A percentile compares a stretch with the other conserved stretches of the same genome.
These are phyloP conservation scores for Spea hammondii DNA, from an alignment of 2,797 vertebrate genomes.

Conservation along the genomic window DNA sequence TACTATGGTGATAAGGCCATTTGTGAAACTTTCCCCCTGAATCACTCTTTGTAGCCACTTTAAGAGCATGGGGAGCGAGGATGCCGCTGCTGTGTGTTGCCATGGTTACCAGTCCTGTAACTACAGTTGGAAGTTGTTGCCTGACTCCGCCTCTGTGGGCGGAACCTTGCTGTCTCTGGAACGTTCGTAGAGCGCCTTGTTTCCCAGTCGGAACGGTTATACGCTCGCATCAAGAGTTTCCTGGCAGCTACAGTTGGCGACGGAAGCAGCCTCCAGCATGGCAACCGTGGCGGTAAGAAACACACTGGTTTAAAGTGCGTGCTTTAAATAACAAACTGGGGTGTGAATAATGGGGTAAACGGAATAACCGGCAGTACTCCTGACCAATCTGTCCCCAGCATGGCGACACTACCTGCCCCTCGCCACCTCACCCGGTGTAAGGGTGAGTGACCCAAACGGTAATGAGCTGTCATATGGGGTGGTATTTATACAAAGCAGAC, in stretches of 20 bases:
- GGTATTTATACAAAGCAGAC: too few relatives aligned
- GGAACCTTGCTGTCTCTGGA: neutral
- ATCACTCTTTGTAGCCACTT: too few relatives aligned
- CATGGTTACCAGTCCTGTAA: too few relatives aligned
- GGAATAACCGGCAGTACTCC: neutral
- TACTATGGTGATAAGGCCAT: too few relatives aligned
- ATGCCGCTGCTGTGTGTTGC: too few relatives aligned
- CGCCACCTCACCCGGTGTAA: neutral
- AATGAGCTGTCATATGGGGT: too few relatives aligned
- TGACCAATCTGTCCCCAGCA: neutral
- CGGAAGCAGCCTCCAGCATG: conserved; percentile 16
- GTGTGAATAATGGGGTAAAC: neutral
- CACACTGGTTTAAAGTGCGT: neutral
- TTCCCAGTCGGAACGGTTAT: conserved; percentile 20
- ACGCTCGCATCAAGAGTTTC: neutral
- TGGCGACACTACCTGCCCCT: neutral
- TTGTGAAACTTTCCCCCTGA: too few relatives aligned
- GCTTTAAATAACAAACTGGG: neutral
- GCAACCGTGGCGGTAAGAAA: conserved; percentile 45
- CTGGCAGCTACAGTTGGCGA: conserved; percentile 5
- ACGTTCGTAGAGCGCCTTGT: neutral
- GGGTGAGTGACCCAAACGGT: neutral
- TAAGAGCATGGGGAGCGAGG: too few relatives aligned
- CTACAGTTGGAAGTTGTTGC: neutral
- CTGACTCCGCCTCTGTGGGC: conserved; percentile 7